A percentile compares a stretch with the other conserved stretches of the same genome.
phyloP scores from a whole-genome alignment of 2,113 vertebrate species.

The Carollia perspicillata region DNA sequence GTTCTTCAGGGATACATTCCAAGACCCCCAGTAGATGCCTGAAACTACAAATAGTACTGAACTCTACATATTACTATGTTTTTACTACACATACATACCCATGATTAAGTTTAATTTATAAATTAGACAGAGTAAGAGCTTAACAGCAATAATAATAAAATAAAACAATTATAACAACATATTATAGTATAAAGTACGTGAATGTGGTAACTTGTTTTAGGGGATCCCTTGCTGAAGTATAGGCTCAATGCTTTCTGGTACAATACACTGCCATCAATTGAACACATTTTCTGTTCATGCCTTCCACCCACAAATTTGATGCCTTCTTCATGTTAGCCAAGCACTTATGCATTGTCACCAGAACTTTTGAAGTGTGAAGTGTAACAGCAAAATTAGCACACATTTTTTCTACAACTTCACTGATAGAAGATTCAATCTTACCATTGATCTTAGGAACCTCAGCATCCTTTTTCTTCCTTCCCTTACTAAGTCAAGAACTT shows the following conservation, averaged over 20 bases:
- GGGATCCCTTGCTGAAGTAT: background rate
- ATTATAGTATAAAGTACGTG: background rate
- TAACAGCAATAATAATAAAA: no score
- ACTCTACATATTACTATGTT: no score
- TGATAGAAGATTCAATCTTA: background rate
- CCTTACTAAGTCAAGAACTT: background rate
- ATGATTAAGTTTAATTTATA: no score
- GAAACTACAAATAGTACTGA: no score
- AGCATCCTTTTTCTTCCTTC: background rate
- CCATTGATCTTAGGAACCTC: background rate
- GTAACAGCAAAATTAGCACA: background rate
- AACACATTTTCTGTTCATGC: background rate
- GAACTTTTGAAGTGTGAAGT: background rate
- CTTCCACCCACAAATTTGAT: background rate
- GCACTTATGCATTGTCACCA: background rate
- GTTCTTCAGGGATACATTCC: background rate
- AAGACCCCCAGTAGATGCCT: background rate
- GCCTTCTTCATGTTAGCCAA: background rate
- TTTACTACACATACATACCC: no score
- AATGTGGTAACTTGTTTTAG: background rate
- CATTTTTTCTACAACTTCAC: background rate
- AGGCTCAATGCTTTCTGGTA: background rate
- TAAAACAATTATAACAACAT: no score
- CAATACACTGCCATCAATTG: background rate
- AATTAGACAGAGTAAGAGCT: no score